These are phyloP conservation scores for Synanthedon formicaeformis DNA, from an alignment of 2,888 invertebrate species.

Conservation along the genomic window DNA sequence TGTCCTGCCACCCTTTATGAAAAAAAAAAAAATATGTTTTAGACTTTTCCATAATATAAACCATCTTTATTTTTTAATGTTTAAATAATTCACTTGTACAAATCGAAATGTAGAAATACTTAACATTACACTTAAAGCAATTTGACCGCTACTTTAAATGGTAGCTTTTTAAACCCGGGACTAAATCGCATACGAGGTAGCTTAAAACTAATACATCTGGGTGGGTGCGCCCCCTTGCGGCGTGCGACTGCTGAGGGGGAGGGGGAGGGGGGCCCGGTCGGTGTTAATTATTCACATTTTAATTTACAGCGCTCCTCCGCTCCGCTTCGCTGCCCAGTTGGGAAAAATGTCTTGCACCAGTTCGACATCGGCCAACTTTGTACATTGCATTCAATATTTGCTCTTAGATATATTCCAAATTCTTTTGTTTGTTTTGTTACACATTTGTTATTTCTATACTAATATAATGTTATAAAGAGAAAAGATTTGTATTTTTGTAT, in stretches of 20 bases:
- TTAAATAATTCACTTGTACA: too few species aligned
- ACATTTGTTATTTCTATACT: too few species aligned
- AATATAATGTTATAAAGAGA: too few species aligned
- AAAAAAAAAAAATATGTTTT: too few species aligned
- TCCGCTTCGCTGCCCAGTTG: slow-evolving; percentile 37
- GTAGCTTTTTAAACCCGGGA: not conserved
- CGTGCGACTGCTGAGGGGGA: slow-evolving; percentile 10
- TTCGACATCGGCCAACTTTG: slow-evolving; percentile 40
- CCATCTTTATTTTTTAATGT: too few species aligned
- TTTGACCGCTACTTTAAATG: not conserved
- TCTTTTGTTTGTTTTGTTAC: too few species aligned
- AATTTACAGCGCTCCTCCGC: slow-evolving; percentile 51
- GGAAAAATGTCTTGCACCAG: slow-evolving; percentile 63
- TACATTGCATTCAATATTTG: not conserved
- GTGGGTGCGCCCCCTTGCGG: slow-evolving; percentile 20
- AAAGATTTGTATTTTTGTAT: too few species aligned
- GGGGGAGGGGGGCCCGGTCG: slow-evolving; percentile 26
- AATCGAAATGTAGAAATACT: too few species aligned
- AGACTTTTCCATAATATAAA: too few species aligned
- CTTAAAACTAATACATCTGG: slow-evolving; percentile 68
- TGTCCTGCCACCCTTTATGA: too few species aligned
- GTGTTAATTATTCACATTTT: slow-evolving; percentile 70
- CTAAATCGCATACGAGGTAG: slow-evolving; percentile 52
- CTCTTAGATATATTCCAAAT: not conserved
- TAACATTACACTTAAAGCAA: not conserved